A percentile compares a stretch with the other conserved stretches of the same genome.
Evolutionary conservation across 2,888 invertebrate genomes (phyloP).

Genomic region (Volucella inflata): DNA sequence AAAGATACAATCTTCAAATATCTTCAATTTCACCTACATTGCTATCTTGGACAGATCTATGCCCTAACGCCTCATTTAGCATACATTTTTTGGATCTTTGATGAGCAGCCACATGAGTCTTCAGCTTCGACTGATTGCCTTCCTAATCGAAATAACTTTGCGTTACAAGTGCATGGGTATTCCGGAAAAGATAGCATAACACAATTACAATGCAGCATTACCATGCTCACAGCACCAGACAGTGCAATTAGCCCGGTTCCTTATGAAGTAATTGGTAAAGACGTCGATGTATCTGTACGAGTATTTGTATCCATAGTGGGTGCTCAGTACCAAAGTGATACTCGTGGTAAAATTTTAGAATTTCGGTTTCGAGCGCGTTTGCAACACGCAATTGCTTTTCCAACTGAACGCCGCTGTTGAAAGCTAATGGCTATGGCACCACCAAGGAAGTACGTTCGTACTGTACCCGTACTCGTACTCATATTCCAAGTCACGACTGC

Average conservation of each 20-base stretch:
- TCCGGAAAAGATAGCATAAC: constrained; percentile 57
- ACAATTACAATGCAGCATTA: background rate
- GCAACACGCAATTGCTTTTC: constrained; percentile 53
- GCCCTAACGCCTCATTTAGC: constrained; percentile 37
- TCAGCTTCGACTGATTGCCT: constrained; percentile 1
- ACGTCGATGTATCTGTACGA: too few relatives aligned
- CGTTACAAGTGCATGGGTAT: background rate
- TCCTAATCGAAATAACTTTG: constrained; percentile 8
- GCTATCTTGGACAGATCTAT: background rate
- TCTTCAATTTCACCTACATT: background rate
- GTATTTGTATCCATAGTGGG: constrained; percentile 9
- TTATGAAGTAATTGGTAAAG: constrained; percentile 17
- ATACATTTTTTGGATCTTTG: constrained; percentile 7
- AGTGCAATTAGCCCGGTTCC: constrained; percentile 62
- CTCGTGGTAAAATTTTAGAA: constrained; percentile 52
- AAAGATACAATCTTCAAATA: background rate
- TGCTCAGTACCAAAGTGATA: constrained; percentile 55
- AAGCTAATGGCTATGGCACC: constrained; percentile 31
- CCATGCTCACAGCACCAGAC: constrained; percentile 44
- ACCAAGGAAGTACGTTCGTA: constrained; percentile 60
- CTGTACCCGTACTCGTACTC: background rate
- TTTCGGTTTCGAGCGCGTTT: constrained; percentile 51
- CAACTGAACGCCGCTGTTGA: constrained; percentile 35
- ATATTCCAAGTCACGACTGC: constrained; percentile 16
- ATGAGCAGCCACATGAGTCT: too few relatives aligned